Evolutionary conservation across 2,113 vertebrate species (phyloP).

Genomic region (human): GRCh38 chrX:53386001-53386500

Average conservation of each 20-base stretch:
- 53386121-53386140: conserved; percentile 3
- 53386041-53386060: not conserved
- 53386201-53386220: not conserved
- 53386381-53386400: not conserved
- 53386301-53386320: conserved; percentile 34
- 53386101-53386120: conserved; percentile 21
- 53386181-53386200: not conserved
- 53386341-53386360: not conserved
- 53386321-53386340: not conserved
- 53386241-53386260: not conserved
- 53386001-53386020: not conserved
- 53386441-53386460: conserved; percentile 27
- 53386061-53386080: not conserved
- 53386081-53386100: not conserved
- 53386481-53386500: conserved; percentile 4
- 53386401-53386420: not conserved
- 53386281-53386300: not conserved
- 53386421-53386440: not conserved
- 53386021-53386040: not conserved
- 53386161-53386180: conserved; percentile 6
- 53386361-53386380: not conserved
- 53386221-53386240: not conserved
- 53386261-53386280: not conserved
- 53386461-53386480: conserved; percentile 32
- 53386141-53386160: conserved; percentile 16